Base-by-base conservation (phyloP, 2,797 vertebrate genomes). In the Enteromius thamalakanensis region DNA sequence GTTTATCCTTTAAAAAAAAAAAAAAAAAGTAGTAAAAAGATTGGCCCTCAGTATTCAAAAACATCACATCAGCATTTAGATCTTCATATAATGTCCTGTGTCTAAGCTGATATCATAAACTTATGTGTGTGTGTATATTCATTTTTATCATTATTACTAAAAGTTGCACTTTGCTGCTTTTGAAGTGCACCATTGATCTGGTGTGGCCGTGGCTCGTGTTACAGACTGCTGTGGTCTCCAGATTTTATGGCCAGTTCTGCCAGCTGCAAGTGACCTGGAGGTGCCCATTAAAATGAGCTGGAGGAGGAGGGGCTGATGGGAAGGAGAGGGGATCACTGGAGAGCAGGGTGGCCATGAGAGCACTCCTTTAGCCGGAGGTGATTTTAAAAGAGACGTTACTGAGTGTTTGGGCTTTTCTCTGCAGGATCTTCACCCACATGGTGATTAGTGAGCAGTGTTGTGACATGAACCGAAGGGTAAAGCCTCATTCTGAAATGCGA, bases 191-290 rank as follows among this genome's bases (percentile, higher is more conserved):
- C 23, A 72, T 9, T 77, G n/a, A 76, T 85, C 77, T 58, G 47
- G 74, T 78, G 60, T 74, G 86, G 68, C 86, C 0, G 32, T 76
- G 83, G 88, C 89, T 93, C 88, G 86, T 79, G 89, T 92, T 92
- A 89, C 89, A 90, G 89, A 87, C 87, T 87, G 90, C 81, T 82
- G 88, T 91, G 89, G 89, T 87, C 87, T 26, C 23, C 84, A 90
- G 89, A 87, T 93, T 93, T 93, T 93, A 94, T 92, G 91, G 89
- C 87, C 90, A 93, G 93, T 92, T 87, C 89, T 91, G 91, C 91
- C 92, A 91, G 90, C 90, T 81, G 84, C 49, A 76, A 76, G 40
- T 81, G 79, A 77, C 76, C 62, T n/a, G 75, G 51, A 55, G 83
- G 23, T 82, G 80, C 64, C 67, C 55, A 79, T 77, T 80, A 83